Evolutionary conservation across 2,888 invertebrate genomes (phyloP).

Genomic region (Papilio demoleus): DNA sequence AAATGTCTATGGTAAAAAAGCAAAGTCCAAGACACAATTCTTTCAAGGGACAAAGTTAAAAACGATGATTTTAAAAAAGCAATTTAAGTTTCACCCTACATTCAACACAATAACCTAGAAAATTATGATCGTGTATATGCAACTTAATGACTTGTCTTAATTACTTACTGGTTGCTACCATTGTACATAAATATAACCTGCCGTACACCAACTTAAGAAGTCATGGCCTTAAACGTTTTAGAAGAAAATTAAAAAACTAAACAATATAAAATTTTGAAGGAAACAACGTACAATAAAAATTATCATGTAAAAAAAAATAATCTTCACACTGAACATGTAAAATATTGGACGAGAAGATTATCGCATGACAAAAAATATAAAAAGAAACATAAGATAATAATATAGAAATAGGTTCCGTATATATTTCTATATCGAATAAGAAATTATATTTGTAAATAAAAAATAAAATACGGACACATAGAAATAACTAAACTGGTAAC

Average conservation of each 20-base stretch:
- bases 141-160: not conserved
- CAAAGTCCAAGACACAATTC: not conserved
- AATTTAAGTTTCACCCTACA: not conserved
- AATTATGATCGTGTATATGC: not conserved
- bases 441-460: constrained; percentile 39
- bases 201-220: not conserved
- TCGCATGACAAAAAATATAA: constrained; percentile 32
- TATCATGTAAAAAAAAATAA: not conserved
- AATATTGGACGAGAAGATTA: constrained; percentile 27
- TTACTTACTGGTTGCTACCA: not conserved
- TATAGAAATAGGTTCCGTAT: constrained; percentile 30
- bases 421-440: constrained; percentile 42
- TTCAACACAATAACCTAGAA: not conserved
- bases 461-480: constrained; percentile 44
- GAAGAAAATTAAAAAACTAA: constrained; percentile 10
- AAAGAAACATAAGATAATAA: constrained; percentile 26
- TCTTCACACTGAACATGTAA: not conserved
- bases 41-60: not conserved
- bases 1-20: constrained; percentile 10
- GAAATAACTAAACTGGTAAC: constrained; percentile 53
- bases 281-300: constrained; percentile 15
- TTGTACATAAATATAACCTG: constrained; percentile 17
- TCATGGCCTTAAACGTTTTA: constrained; percentile 12
- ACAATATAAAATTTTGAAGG: constrained; percentile 4
- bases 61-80: not conserved